Conservation (phyloP, 2,888 invertebrate species). For the Conistra vaccinii region DNA sequence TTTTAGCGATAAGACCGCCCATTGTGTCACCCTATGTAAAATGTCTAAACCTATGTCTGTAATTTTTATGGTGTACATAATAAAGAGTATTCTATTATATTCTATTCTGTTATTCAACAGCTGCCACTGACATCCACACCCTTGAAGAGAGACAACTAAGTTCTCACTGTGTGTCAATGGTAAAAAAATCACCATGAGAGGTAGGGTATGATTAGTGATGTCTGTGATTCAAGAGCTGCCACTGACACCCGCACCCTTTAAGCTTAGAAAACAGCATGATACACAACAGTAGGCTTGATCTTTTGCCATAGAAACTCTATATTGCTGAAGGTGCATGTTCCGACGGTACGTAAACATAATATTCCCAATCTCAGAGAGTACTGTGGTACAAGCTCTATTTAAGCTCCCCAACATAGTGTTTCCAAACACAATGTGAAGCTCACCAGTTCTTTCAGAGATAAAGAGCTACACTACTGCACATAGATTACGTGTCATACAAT, state of each 20-base stretch:
- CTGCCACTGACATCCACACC: too few species aligned
- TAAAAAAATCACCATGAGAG: background rate
- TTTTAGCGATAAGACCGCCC: too few species aligned
- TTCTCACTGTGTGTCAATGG: background rate
- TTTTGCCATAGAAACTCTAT: background rate
- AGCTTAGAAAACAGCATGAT: background rate
- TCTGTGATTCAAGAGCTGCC: background rate
- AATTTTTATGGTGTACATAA: too few species aligned
- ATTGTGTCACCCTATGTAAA: too few species aligned
- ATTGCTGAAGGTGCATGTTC: too few species aligned
- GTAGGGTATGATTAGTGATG: too few species aligned
- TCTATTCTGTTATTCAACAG: too few species aligned
- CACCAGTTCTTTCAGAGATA: background rate
- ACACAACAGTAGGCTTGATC: background rate
- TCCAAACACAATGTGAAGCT: background rate
- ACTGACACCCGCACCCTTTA: too few species aligned
- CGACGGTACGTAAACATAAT: too few species aligned
- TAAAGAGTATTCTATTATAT: too few species aligned
- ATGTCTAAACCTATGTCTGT: too few species aligned
- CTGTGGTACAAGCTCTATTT: background rate
- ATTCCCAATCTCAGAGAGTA: background rate
- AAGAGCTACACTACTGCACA: background rate
- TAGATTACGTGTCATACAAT: background rate
- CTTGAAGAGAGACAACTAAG: background rate
- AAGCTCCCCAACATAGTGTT: background rate